Evolutionary conservation across 2,888 invertebrate species (phyloP), one percentile per base, ranked within the genome.

Genomic region (Caenorhabditis sp.): DNA sequence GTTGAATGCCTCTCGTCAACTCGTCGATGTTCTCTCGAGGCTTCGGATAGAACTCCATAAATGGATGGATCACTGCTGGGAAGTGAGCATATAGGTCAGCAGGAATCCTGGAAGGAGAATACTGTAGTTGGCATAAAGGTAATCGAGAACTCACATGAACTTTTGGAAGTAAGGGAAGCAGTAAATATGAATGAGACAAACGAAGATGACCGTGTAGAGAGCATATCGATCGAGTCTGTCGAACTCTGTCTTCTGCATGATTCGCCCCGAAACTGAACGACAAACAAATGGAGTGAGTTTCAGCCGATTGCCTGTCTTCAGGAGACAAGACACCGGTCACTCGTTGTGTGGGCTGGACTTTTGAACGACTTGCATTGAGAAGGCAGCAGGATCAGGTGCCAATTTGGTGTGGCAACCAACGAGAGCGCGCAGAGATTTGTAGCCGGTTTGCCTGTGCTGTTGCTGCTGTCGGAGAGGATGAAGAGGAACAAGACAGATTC

Each of bases 81-180:
- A 51, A 74, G 40, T 74, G 65, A 0, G 60, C 50, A 22, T 58
- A 67, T 1, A 74, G 40, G 20, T 74, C 74, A 3, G 65, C 35
- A 18, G 74, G 74, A 3, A 67, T 50, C 50, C 74, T 74, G 60
- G n/a, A 74, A 1, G 18, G 28, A 9, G 44, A 22, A 35, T 35
- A 35, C 35, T 35, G 35, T 35, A 35, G 35, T 8, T 8, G 35
- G 35, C 6, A 11, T n/a, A n/a, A n/a, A n/a, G n/a, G n/a, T n/a
- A n/a, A n/a, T n/a, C n/a, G 40, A 40, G 13, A 18, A 47, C 47
- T 47, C 47, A 47, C 47, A 47, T 47, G 18, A 47, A 47, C 5
- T 47, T 20, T 4, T 20, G n/a, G 18, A 47, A 47, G 18, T 47
- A 47, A 4, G 47, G 47, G 20, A 47, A 47, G 18, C 3, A n/a